Evolutionary conservation across 2,797 vertebrate genomes (phyloP).

Genomic region (Rhinophrynus dorsalis): DNA sequence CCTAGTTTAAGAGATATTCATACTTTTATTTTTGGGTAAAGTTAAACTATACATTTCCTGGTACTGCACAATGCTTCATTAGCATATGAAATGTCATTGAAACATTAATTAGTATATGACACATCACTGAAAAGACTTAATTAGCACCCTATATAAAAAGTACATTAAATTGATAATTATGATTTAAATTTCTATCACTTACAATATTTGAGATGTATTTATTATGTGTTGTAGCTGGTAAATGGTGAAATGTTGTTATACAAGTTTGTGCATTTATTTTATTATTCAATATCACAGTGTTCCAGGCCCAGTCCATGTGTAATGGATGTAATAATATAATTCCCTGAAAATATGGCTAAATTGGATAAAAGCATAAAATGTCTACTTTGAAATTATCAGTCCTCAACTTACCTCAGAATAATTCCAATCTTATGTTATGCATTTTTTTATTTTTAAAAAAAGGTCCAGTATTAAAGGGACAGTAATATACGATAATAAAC

Average conservation of each 20-base stretch:
- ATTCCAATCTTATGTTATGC: neutral
- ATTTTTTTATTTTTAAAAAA: too few species aligned
- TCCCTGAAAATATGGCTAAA: conserved; percentile 2
- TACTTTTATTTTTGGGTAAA: too few species aligned
- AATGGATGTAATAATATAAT: conserved; percentile 14
- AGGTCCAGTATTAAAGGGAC: too few species aligned
- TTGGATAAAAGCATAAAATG: conserved; percentile 26
- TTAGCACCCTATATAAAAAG: too few species aligned
- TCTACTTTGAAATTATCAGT: neutral
- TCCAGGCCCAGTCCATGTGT: neutral
- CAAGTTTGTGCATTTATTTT: neutral
- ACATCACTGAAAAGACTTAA: too few species aligned
- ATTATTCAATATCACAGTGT: conserved; percentile 16
- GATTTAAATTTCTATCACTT: neutral
- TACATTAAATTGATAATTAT: too few species aligned
- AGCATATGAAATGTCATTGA: too few species aligned
- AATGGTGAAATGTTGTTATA: neutral
- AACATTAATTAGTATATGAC: too few species aligned
- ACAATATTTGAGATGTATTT: neutral
- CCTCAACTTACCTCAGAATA: neutral
- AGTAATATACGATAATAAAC: too few species aligned
- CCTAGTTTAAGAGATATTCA: too few species aligned
- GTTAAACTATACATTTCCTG: too few species aligned
- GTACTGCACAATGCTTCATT: too few species aligned
- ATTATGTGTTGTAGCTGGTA: neutral